Evolutionary conservation across 2,888 invertebrate species (phyloP).

Genomic region (Drosophila helvetica): DNA sequence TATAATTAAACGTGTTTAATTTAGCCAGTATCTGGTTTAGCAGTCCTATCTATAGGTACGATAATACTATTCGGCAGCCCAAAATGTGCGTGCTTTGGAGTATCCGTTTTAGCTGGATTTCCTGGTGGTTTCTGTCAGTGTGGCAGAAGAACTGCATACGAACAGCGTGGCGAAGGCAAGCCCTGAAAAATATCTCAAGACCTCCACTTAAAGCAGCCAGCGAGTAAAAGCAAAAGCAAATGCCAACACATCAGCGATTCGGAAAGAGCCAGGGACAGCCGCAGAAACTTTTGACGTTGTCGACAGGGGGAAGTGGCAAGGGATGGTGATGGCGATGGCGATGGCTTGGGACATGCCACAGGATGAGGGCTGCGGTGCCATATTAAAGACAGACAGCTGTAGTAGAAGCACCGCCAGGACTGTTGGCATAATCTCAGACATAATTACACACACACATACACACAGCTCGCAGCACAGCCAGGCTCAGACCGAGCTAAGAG

Average conservation of each 20-base stretch:
- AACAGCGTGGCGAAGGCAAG: slow-evolving; percentile 40
- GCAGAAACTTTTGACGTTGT: slow-evolving; percentile 69
- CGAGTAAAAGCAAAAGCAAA: slow-evolving; percentile 48
- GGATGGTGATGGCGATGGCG: slow-evolving; percentile 1
- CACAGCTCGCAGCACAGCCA: slow-evolving; percentile 26
- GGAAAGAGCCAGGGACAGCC: slow-evolving; percentile 55
- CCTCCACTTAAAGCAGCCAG: slow-evolving; percentile 67
- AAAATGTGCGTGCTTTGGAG: no score
- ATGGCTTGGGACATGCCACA: not conserved
- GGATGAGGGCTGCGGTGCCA: slow-evolving; percentile 21
- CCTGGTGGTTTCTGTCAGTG: slow-evolving; percentile 17
- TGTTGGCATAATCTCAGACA: slow-evolving; percentile 78
- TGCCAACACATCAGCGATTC: slow-evolving; percentile 56
- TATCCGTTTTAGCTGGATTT: not conserved
- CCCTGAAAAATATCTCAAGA: slow-evolving; percentile 67
- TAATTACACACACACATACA: slow-evolving; percentile 63
- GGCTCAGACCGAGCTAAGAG: slow-evolving; percentile 26
- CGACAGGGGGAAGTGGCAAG: slow-evolving; percentile 30
- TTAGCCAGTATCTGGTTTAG: no score
- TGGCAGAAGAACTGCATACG: slow-evolving; percentile 50
- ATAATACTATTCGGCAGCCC: no score
- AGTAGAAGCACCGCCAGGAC: slow-evolving; percentile 52
- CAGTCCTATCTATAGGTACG: no score
- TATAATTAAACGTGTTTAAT: no score
- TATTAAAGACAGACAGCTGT: slow-evolving; percentile 50